Evolutionary conservation across 1,140 invertebrate species (phyloP).

Genomic region (Drosophila ogumai): DNA sequence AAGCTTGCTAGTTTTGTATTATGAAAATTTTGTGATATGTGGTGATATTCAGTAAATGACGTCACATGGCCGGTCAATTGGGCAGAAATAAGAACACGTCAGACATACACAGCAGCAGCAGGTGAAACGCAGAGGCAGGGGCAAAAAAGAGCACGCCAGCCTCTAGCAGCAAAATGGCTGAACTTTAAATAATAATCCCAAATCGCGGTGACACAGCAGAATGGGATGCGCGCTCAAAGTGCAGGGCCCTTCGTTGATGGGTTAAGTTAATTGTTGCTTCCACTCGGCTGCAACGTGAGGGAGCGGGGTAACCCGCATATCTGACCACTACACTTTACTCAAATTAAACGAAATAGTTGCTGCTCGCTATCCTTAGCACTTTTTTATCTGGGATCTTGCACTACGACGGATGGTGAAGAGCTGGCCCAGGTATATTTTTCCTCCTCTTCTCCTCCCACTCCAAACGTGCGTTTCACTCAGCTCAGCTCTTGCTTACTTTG

Average conservation of each 20-base stretch:
- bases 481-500: background rate
- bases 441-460: background rate
- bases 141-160: background rate
- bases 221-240: slow-evolving; percentile 28
- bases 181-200: slow-evolving; percentile 10
- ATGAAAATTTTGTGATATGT: background rate
- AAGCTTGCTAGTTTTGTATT: background rate
- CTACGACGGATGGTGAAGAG: background rate
- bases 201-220: slow-evolving; percentile 17
- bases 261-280: slow-evolving; percentile 8
- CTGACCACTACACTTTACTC: background rate
- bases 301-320: slow-evolving; percentile 9
- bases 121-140: background rate
- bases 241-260: slow-evolving; percentile 1
- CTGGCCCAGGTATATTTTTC: slow-evolving; percentile 13
- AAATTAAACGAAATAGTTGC: background rate
- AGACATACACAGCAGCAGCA: slow-evolving; percentile 21
- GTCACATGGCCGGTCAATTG: slow-evolving; percentile 19
- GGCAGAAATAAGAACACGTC: slow-evolving; percentile 31
- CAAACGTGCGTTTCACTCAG: background rate
- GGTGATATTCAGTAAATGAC: slow-evolving; percentile 16
- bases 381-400: slow-evolving; percentile 7
- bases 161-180: slow-evolving; percentile 16
- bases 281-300: background rate
- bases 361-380: background rate